Base-by-base conservation (phyloP, 2,113 vertebrate genomes). In the Sinocyclocheilus grahami region DNA sequence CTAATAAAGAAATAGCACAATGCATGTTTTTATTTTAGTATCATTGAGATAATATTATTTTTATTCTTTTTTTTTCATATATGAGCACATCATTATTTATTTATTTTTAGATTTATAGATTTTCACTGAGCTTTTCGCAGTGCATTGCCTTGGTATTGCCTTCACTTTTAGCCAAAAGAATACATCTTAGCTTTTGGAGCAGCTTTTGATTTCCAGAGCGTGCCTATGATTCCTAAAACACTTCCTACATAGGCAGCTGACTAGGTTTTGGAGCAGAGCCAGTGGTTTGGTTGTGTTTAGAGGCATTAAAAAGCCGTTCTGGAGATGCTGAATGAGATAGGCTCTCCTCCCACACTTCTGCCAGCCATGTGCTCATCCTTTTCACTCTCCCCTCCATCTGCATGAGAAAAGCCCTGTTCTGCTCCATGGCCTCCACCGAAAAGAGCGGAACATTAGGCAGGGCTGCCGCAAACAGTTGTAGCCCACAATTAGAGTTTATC, bases 241-340 rank as follows among this genome's bases (percentile, higher is more conserved):
- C 20, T n/a, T 37, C 16, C 37, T 74, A 42, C n/a, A 30, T 71
- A 71, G 16, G 46, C 42, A 53, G 80, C 37, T 69, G 13, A 42
- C 46, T 65, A 24, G 3, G 37, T 14, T 76, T 27, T 16, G n/a
- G 20, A 67, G 20, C 39, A 11, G 27, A 94, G 93, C 94, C 91
- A 12, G 92, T 93, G 96, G 97, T 97, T 98, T 96, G 95, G 95
- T 93, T 91, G 89, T 95, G 94, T 94, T 94, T 94, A 92, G 92
- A 91, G 95, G 96, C 95, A 98, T 98, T 98, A 97, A 97, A 97
- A 97, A 97, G 92, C 96, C 97, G 97, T 98, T 98, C 97, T 98
- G 95, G 94, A 94, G 91, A 96, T 96, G 96, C 97, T 96, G 96
- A 95, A 96, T 95, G 96, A 95, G 96, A 97, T 97, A 96, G 95